Evolutionary conservation across 2,797 vertebrate species (phyloP), one percentile per base, ranked within the genome.

Genomic region (Eulemur albifrons): DNA sequence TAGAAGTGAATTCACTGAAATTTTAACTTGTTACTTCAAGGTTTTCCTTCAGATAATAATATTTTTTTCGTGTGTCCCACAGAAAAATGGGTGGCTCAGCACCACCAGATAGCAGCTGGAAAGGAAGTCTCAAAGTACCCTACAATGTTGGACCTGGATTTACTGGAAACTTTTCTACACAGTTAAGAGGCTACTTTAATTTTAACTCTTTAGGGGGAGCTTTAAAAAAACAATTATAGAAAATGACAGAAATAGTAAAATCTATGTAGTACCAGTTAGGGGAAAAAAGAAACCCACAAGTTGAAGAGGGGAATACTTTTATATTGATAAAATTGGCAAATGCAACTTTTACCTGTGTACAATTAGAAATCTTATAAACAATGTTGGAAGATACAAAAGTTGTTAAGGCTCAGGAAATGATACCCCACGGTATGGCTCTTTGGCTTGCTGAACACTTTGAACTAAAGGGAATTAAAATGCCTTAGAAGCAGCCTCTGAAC

Each of bases 81-180:
- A 99, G 99, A 88, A 98, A 99, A 90, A 99, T 99, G 99, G 99
- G 99, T 70, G 99, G 99, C 45, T 12, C 65, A 17, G 84, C 98
- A 86, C 98, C 99, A 2, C 99, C 99, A 0, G 98, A 99, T 72
- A 97, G 54, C 23, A 99, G 98, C 97, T 99, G 99, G 99, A 99
- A 99, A 98, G 99, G 99, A 96, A 97, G 97, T 32, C 98, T 99
- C 75, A 98, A 99, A 43, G 98, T 99, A 6, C 99, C 99, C 48
- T 99, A 99, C 98, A 99, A 98, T 0, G 95, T 99, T 72, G 99
- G 99, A 52, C 99, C 99, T 32, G 99, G 99, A 72, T 99, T 99
- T 96, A 93, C 32, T 3, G 94, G 95, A 54, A 95, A 95, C 69
- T 99, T 98, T 90, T 98, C 97, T 90, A 98, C 97, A 96, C 99